Conservation (phyloP, 2,797 vertebrate species). For the Miichthys miiuy region DNA sequence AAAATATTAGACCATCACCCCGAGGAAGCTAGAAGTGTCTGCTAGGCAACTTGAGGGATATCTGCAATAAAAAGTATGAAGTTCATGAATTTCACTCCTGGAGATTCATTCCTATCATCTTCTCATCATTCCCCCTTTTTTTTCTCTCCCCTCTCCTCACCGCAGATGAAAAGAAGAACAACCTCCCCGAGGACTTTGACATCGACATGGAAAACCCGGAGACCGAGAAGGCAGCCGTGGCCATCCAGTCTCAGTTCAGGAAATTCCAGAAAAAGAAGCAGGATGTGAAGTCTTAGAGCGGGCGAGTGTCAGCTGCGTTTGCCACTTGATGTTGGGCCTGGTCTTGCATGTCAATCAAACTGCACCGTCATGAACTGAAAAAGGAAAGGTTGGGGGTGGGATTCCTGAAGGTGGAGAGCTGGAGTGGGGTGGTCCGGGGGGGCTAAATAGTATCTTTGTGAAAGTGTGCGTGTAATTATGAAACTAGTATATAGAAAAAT, state of each 20-base stretch:
- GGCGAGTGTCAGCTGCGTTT: conserved; percentile 58
- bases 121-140: not conserved
- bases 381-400: conserved; percentile 26
- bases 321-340: conserved; percentile 55
- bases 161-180: conserved; percentile 90
- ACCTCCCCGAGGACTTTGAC: conserved; percentile 90
- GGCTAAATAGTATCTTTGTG: conserved; percentile 55
- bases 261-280: conserved; percentile 99
- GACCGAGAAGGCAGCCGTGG: conserved; percentile 94
- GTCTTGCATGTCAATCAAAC: conserved; percentile 83
- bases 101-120: too few species aligned
- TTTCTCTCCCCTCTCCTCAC: not conserved
- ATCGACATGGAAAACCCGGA: conserved; percentile 95
- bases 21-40: not conserved
- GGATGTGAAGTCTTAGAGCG: conserved; percentile 89
- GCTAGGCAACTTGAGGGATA: not conserved
- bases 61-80: not conserved
- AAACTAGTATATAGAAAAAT: conserved; percentile 54
- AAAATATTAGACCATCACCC: not conserved
- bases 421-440: not conserved
- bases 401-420: conserved; percentile 26
- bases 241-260: conserved; percentile 98
- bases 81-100: not conserved
- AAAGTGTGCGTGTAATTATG: conserved; percentile 64
- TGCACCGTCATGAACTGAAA: conserved; percentile 75